Conservation (phyloP, 30 jellyfish, hydroid and myxozoan species). For the Aurelia aurita complex sp. Pacific region DNA sequence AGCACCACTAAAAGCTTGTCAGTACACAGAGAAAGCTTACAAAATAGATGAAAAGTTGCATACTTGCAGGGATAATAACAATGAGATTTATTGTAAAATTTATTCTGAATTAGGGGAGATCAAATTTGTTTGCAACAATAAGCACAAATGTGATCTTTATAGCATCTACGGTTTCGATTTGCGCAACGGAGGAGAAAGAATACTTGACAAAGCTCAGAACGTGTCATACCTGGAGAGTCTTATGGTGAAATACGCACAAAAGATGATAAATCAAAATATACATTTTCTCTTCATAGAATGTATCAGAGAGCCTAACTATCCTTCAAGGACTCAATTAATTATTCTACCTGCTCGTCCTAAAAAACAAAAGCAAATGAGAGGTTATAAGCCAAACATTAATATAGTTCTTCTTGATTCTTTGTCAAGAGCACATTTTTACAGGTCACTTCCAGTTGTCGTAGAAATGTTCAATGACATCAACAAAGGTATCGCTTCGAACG, state of each 20-base stretch:
- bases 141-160: not conserved
- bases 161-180: slow-evolving; percentile 2
- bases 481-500: not conserved
- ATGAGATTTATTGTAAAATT: slow-evolving; percentile 7
- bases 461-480: slow-evolving; percentile 57
- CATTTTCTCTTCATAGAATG: slow-evolving; percentile 52
- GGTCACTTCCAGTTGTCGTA: slow-evolving; percentile 69
- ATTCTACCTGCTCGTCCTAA: slow-evolving; percentile 10
- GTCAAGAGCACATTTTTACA: slow-evolving; percentile 85
- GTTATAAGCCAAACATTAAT: slow-evolving; percentile 42
- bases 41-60: slow-evolving; percentile 42
- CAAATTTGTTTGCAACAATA: slow-evolving; percentile 15
- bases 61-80: slow-evolving; percentile 18
- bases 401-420: slow-evolving; percentile 81
- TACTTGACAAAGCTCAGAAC: not conserved
- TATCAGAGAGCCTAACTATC: not conserved
- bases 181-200: not conserved
- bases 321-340: slow-evolving; percentile 26
- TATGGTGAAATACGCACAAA: slow-evolving; percentile 9
- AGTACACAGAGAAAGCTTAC: slow-evolving; percentile 48
- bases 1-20: slow-evolving; percentile 62
- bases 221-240: slow-evolving; percentile 3
- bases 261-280: not conserved
- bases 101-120: not conserved
- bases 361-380: not conserved